Percentiles rank a stretch among this genome's conserved stretches.
phyloP scores from a whole-genome alignment of 2,113 vertebrate genomes.

The Paralichthys olivaceus region DNA sequence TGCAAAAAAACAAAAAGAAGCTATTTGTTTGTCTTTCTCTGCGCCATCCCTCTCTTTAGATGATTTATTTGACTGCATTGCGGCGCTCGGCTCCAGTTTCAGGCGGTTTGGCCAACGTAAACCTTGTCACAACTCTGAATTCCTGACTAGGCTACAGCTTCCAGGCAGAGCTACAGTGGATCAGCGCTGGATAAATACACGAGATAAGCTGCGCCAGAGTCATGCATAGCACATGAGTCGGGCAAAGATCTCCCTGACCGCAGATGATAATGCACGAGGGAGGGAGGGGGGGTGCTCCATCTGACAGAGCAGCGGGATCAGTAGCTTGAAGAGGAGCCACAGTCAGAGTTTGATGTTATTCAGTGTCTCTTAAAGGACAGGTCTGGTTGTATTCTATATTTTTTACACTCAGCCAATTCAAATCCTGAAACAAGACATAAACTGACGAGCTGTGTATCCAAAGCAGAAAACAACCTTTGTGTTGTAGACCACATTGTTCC shows the following conservation, averaged over 20 bases:
- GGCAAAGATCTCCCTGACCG: slow-evolving; percentile 29
- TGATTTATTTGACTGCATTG: slow-evolving; percentile 79
- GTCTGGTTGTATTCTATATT: not conserved
- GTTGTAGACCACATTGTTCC: not conserved
- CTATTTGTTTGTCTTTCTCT: slow-evolving; percentile 79
- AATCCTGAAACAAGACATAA: not conserved
- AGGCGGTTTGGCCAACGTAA: slow-evolving; percentile 77
- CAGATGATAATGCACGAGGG: slow-evolving; percentile 24
- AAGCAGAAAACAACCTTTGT: not conserved
- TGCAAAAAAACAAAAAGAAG: slow-evolving; percentile 43
- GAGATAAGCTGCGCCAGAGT: slow-evolving; percentile 69
- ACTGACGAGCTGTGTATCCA: not conserved
- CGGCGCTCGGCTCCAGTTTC: slow-evolving; percentile 75
- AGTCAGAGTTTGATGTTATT: not conserved
- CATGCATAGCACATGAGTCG: slow-evolving; percentile 32
- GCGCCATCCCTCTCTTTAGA: slow-evolving; percentile 67
- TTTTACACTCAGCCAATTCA: not conserved
- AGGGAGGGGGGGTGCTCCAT: slow-evolving; percentile 12
- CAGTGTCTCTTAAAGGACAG: not conserved
- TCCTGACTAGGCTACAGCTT: slow-evolving; percentile 75
- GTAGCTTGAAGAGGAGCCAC: not conserved
- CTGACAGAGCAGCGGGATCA: slow-evolving; percentile 4
- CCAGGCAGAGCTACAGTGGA: slow-evolving; percentile 73
- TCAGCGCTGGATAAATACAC: slow-evolving; percentile 73
- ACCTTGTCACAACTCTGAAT: slow-evolving; percentile 80